Evolutionary conservation across 2,888 invertebrate genomes (phyloP).

Genomic region (Dascillus cervinus): DNA sequence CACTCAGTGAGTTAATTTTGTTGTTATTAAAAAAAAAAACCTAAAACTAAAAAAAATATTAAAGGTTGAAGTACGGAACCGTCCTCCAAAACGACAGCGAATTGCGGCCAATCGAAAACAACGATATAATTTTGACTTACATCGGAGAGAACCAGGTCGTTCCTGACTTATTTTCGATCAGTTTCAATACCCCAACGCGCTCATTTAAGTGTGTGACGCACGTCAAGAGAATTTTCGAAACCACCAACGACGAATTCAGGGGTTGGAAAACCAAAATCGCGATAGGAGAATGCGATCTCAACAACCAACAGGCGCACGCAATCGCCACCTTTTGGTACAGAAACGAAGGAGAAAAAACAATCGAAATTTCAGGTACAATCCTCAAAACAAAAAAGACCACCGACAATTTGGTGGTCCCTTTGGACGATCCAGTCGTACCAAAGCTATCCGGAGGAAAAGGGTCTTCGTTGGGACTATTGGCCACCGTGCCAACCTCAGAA

Average conservation of each 20-base stretch:
- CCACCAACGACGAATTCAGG: conserved; percentile 13
- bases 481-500: no score
- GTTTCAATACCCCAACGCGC: no score
- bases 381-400: no score
- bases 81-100: conserved; percentile 44
- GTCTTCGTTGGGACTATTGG: conserved; percentile 62
- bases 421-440: no score
- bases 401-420: conserved; percentile 23
- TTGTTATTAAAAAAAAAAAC: no score
- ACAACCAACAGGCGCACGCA: conserved; percentile 37
- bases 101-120: conserved; percentile 40
- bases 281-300: conserved; percentile 32
- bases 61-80: conserved; percentile 49
- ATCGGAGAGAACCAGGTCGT: conserved; percentile 43
- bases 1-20: conserved; percentile 49
- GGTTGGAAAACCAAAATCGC: conserved; percentile 26
- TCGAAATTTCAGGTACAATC: no score
- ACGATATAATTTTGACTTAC: conserved; percentile 45
- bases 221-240: conserved; percentile 7
- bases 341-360: no score
- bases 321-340: conserved; percentile 38
- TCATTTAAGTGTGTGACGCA: conserved; percentile 28
- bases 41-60: no score
- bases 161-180: conserved; percentile 45
- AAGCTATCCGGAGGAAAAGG: conserved; percentile 54